Evolutionary conservation across 2,797 vertebrate species (phyloP).

Genomic region (Alauda arvensis): DNA sequence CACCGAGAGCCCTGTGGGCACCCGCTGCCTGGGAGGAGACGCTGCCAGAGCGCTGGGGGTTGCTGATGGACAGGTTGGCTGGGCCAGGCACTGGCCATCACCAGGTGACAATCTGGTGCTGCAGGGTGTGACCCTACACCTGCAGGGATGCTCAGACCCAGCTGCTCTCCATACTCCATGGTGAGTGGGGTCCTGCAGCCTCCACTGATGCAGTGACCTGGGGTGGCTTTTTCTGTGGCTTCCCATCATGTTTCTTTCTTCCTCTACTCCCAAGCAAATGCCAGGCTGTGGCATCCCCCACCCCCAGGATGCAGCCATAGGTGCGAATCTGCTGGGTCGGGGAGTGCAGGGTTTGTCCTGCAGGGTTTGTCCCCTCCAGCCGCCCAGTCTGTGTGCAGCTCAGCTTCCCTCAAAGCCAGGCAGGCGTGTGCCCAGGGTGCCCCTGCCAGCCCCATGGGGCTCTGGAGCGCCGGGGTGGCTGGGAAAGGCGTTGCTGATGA

Average conservation of each 20-base stretch:
- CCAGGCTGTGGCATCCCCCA: too few species aligned
- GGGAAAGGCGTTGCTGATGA: constrained; percentile 31
- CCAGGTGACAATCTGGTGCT: neutral
- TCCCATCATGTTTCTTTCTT: neutral
- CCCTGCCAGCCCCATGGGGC: neutral
- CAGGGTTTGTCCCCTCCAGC: neutral
- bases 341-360: neutral
- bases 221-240: neutral
- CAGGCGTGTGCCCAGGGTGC: neutral
- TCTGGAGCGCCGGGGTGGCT: neutral
- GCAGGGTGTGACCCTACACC: neutral
- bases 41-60: neutral
- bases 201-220: rapidly evolving
- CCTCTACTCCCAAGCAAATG: neutral
- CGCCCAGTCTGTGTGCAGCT: rapidly evolving
- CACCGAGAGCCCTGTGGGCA: neutral
- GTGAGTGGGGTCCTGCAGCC: neutral
- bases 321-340: neutral
- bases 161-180: neutral
- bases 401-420: neutral
- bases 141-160: neutral
- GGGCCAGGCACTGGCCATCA: rapidly evolving
- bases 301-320: rapidly evolving
- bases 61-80: neutral
- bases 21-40: neutral